Base-by-base conservation (phyloP, 2,113 vertebrate species). In the Grammomys dolichurus region DNA sequence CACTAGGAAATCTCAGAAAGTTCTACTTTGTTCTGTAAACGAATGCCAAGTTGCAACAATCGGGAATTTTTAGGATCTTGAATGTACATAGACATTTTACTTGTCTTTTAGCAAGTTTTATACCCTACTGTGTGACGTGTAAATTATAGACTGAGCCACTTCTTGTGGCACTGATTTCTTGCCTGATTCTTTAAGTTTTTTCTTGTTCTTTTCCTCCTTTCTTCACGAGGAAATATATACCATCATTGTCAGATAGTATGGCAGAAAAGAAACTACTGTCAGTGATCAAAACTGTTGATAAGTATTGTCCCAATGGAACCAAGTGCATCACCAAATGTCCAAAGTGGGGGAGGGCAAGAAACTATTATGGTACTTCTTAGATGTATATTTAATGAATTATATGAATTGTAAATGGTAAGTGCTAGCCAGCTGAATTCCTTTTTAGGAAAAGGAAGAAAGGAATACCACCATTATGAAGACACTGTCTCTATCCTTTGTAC, bases 141-240 rank as follows among this genome's bases (percentile, higher is more conserved):
- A 97, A 81, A 93, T 93, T 96, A 93, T 51, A 94, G 43, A 54
- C 70, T 28, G 58, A 93, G n/a, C 51, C 10, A 43, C 24, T 96
- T 91, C 43, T 36, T 43, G 7, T 1, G 65, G 10, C 36, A 77
- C 19, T 73, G 13, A 43, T 76, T 90, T 96, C 7, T 56, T 84
- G 78, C 36, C 19, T 76, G 72, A 70, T 46, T 51, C 9, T 93
- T 73, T 75, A 60, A 56, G n/a, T 31, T 85, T 65, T 73, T 65
- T 20, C 22, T 70, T 87, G 82, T 24, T 33, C n/a, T 33, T 58
- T 73, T 54, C 65, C 46, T 65, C 36, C 19, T 90, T 43, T 65
- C 91, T 95, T 91, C 91, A 24, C 16, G 48, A 63, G 22, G 51
- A 91, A 85, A 72, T 80, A 9, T 76, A 80, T 19, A 17, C 8